Evolutionary conservation across 2,797 vertebrate genomes (phyloP).

Genomic region (Eulemur rubriventer): DNA sequence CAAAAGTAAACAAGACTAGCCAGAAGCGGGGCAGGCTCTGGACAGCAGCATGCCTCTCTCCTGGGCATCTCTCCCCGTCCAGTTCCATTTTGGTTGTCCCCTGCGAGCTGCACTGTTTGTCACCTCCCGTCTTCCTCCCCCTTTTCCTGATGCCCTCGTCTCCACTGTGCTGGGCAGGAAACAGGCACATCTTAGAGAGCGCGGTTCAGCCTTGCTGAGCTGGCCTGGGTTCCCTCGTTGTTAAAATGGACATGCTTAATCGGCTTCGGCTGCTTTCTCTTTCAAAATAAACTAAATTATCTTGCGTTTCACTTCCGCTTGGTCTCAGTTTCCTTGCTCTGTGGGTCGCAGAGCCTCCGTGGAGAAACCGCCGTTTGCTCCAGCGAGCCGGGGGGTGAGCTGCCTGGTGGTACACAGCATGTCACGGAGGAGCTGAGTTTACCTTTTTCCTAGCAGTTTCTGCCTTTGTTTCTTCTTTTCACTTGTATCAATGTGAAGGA

Average conservation of each 20-base stretch:
- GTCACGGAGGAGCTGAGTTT: not conserved
- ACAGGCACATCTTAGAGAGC: too few relatives aligned
- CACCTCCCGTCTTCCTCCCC: too few relatives aligned
- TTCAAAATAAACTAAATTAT: not conserved
- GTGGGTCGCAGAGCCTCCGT: fast-evolving
- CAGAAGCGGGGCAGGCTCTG: not conserved
- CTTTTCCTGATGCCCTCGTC: too few relatives aligned
- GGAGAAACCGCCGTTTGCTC: not conserved
- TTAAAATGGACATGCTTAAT: not conserved
- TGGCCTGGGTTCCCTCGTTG: not conserved
- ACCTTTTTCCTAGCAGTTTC: not conserved
- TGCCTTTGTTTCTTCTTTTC: conserved; percentile 14
- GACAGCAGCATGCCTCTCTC: not conserved
- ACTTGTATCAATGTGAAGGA: conserved; percentile 32
- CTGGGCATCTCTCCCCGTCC: not conserved
- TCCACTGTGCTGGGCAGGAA: not conserved
- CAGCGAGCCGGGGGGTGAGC: fast-evolving
- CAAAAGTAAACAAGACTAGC: not conserved
- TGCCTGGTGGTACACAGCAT: fast-evolving
- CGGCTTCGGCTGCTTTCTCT: not conserved
- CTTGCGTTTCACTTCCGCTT: not conserved
- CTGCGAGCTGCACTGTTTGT: fast-evolving
- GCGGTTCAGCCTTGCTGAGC: fast-evolving
- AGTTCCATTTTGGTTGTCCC: not conserved
- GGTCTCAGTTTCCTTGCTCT: not conserved